These are phyloP conservation scores for Psylliodes chrysocephalus DNA, from an alignment of 2,888 invertebrate genomes.

Conservation along the genomic window DNA sequence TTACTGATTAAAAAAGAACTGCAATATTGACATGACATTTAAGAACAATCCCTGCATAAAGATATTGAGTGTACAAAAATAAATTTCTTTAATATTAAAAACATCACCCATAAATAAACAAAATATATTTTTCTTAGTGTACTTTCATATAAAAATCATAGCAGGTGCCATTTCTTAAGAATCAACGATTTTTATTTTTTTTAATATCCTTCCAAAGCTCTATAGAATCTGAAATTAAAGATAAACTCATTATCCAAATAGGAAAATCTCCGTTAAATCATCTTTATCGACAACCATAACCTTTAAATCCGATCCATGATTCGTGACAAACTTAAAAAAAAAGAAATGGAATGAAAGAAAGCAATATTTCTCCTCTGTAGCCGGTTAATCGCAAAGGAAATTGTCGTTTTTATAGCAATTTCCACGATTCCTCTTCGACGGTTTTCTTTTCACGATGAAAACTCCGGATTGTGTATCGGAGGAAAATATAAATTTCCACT, in stretches of 20 bases:
- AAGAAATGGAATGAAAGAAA: conserved; percentile 3
- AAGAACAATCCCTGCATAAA: no score
- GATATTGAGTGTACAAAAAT: no score
- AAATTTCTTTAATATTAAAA: no score
- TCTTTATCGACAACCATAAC: conserved; percentile 3
- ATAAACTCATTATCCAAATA: conserved; percentile 5
- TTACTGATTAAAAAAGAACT: no score
- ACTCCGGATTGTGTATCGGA: background rate
- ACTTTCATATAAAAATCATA: no score
- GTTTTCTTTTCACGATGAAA: conserved; percentile 15
- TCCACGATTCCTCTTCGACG: conserved; percentile 19
- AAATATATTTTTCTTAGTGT: no score
- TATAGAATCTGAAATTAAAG: no score
- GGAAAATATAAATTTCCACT: conserved; percentile 4
- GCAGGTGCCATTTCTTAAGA: no score
- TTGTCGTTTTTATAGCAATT: conserved; percentile 21
- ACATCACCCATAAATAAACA: no score
- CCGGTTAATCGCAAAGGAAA: conserved; percentile 20
- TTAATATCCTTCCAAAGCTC: no score
- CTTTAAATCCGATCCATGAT: conserved; percentile 9
- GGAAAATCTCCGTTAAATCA: conserved; percentile 4
- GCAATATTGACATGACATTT: no score
- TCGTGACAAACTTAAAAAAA: conserved; percentile 9
- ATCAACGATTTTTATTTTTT: no score
- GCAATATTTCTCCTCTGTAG: conserved; percentile 9